Evolutionary conservation across 1,140 invertebrate genomes (phyloP).

Genomic region (Camponotus floridanus): DNA sequence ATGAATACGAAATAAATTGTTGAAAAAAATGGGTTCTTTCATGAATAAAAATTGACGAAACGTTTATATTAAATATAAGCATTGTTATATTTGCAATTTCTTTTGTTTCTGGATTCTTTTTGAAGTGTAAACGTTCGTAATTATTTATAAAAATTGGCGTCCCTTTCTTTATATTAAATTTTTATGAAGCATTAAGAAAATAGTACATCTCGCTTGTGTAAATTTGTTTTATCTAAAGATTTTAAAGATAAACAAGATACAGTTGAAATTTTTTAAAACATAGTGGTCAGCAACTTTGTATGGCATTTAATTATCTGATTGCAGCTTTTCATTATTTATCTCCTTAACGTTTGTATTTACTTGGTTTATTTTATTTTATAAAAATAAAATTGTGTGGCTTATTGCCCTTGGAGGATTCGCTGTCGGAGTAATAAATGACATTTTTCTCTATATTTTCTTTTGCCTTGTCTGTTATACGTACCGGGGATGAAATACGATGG

Average conservation of each 20-base stretch:
- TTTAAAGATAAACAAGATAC: neutral
- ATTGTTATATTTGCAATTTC: neutral
- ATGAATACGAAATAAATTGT: conserved; percentile 12
- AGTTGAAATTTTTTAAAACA: no score
- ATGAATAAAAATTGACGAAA: neutral
- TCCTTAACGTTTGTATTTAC: neutral
- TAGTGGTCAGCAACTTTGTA: no score
- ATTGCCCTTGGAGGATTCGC: neutral
- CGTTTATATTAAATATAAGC: neutral
- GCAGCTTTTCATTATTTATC: neutral
- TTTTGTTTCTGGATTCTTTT: neutral
- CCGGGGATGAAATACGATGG: conserved; percentile 65
- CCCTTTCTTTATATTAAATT: neutral
- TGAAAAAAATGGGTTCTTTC: neutral
- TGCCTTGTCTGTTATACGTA: conserved; percentile 5
- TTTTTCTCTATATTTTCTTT: neutral
- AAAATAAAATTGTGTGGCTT: neutral
- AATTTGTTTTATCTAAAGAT: neutral
- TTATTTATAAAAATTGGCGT: neutral
- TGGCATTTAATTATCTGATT: no score
- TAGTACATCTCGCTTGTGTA: neutral
- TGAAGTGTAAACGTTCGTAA: neutral
- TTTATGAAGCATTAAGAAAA: neutral
- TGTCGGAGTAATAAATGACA: conserved; percentile 6
- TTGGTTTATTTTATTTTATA: neutral